Evolutionary conservation across 2,113 vertebrate species (phyloP), one percentile per base, ranked within the genome.

Genomic region (Anolis sagrei): DNA sequence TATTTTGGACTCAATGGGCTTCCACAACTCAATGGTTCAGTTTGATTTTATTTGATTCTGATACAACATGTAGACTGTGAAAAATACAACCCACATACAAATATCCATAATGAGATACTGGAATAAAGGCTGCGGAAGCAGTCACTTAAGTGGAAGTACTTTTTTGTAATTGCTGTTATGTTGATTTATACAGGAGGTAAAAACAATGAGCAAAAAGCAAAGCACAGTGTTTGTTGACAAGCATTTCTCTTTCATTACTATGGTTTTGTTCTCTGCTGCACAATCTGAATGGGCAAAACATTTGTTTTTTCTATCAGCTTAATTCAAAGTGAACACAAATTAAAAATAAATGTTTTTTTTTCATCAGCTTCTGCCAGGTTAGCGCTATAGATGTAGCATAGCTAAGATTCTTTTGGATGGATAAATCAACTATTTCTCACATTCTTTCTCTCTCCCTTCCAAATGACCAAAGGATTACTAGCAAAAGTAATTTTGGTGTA

Each of bases 101-200:
- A 86, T 89, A 90, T 88, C 83, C 3, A 72, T 32, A 90, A 87
- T 48, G 84, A 88, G 39, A 29, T 54, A 51, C 83, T 82, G 88
- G 87, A 93, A 86, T 0, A 58, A 39, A 0, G 66, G 51, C 49
- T 66, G 84, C 86, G 73, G 73, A 86, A 89, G 62, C 62, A 48
- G 39, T 86, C 21, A 18, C 75, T 81, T 72, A 34, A 87, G 29
- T 61, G 54, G 89, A 62, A 34, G 7, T 68, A 49, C 62, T 72
- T 76, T 79, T 68, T 2, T 61, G 19, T 29, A 89, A 79, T n/a
- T 70, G 70, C 0, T 0, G 29, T 39, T 73, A 61, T 87, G 11
- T 7, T 80, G 68, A 89, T 49, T 79, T 85, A 75, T 51, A 87
- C 51, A 27, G 3, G 76, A 16, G 34, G 21, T n/a, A 11, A 9